Conservation (phyloP, 2,113 vertebrate species). For the Archilochus colubris region DNA sequence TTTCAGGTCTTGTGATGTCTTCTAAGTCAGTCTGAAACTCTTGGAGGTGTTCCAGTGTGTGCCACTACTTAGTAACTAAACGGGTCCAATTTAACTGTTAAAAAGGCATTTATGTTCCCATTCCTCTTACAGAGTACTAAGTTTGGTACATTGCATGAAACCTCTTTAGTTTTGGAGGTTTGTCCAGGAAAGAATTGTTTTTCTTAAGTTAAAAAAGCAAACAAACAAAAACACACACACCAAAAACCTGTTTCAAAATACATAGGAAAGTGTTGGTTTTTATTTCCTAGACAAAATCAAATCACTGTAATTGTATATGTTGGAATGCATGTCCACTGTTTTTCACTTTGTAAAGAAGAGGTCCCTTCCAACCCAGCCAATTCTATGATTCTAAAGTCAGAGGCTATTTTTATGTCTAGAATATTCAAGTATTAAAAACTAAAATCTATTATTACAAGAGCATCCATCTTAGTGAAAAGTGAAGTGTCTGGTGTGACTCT, state of each 20-base stretch:
- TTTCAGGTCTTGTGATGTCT: slow-evolving; percentile 60
- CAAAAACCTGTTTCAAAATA: not conserved
- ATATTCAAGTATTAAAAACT: not conserved
- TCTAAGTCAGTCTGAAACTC: slow-evolving; percentile 55
- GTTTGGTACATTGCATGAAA: not conserved
- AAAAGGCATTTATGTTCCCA: slow-evolving; percentile 67
- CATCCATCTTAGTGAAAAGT: not conserved
- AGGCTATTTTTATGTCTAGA: not conserved
- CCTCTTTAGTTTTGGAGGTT: not conserved
- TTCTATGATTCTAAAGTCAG: not conserved
- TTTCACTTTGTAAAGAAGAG: not conserved
- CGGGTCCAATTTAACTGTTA: slow-evolving; percentile 76
- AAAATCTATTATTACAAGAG: not conserved
- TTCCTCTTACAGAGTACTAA: slow-evolving; percentile 48
- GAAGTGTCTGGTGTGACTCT: not conserved
- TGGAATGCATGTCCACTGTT: not conserved
- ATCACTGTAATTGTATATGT: not conserved
- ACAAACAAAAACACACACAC: too few species aligned
- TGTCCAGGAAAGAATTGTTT: not conserved
- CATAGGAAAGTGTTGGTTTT: not conserved
- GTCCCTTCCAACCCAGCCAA: too few species aligned
- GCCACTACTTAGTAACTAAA: slow-evolving; percentile 62
- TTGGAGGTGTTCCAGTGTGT: slow-evolving; percentile 68
- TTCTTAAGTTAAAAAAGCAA: too few species aligned
- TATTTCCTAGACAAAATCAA: not conserved